phyloP scores from a whole-genome alignment of 2,797 vertebrate genomes.

The Toxotes lorentzi region DNA sequence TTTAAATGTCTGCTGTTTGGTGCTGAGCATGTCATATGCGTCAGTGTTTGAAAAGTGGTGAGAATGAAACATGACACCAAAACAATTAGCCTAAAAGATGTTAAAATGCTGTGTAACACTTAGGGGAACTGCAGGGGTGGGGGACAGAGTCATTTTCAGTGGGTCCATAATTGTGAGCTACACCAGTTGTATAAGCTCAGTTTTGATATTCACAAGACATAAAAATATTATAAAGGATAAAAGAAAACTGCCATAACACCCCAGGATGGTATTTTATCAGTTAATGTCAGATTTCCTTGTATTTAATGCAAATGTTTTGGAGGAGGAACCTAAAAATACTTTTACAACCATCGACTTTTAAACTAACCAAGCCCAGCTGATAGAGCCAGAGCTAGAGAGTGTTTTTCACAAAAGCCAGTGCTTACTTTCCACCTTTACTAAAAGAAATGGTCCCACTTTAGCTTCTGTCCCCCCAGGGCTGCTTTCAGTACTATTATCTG shows the following conservation, averaged over 20 bases:
- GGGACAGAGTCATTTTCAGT: background rate
- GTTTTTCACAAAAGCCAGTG: conserved; percentile 17
- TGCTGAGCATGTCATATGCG: background rate
- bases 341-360: background rate
- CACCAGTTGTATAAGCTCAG: background rate
- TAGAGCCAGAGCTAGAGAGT: conserved; percentile 4
- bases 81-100: background rate
- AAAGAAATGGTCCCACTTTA: conserved; percentile 52
- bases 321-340: background rate
- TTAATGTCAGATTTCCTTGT: background rate
- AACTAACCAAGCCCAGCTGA: conserved; percentile 1
- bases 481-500: conserved; percentile 59
- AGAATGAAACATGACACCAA: background rate
- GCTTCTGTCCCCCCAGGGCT: conserved; percentile 36
- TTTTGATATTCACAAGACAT: background rate
- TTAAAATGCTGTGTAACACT: background rate
- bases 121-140: background rate
- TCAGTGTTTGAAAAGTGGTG: too few relatives aligned
- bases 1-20: background rate
- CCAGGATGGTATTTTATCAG: background rate
- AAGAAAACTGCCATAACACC: background rate
- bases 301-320: background rate
- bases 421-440: conserved; percentile 32
- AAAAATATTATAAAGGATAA: background rate
- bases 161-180: background rate